Base-by-base conservation (phyloP, 2,113 vertebrate genomes). In the Scytalopus superciliaris region DNA sequence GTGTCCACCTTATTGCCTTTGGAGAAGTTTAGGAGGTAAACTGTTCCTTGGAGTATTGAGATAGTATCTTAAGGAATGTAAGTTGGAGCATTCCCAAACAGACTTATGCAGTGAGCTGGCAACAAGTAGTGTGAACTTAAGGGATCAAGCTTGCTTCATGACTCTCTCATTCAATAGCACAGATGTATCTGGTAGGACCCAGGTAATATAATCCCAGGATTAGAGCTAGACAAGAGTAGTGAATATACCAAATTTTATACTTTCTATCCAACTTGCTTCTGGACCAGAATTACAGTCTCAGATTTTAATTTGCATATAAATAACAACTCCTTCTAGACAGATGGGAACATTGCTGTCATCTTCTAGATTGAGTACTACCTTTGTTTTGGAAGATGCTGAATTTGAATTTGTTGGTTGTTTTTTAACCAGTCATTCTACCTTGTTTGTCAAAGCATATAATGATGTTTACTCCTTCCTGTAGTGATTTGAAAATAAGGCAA, bases 71-170 rank as follows among this genome's bases (percentile, higher is more conserved):
- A 83, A 79, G 12, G 28, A 78, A 49, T 3, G 1, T 18, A 55
- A 59, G 9, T 42, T 63, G 13, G 11, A 68, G 17, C 8, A 45
- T 53, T 79, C 5, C n/a, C 19, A 72, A 55, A 59, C 1, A 62
- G 28, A 13, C 33, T 63, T 67, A 30, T 0, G 0, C 6, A 35
- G 31, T 52, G 57, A 76, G 21, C 4, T 64, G 25, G 17, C 8
- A 88, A 7, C 12, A 67, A 59, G 25, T 25, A 72, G 23, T 19
- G 19, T 22, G 6, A 18, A 49, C 13, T 66, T 82, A 33, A 52
- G 14, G 7, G 3, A 10, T 55, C 49, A 86, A 50, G 9, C 3
- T 60, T 27, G 5, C 37, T 92, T 73, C 8, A 8, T 25, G 8
- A 35, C 12, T 57, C 7, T 28, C 74, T 66, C 50, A 22, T 45